Evolutionary conservation across 2,113 vertebrate genomes (phyloP).

Genomic region (Raphicerus campestris): DNA sequence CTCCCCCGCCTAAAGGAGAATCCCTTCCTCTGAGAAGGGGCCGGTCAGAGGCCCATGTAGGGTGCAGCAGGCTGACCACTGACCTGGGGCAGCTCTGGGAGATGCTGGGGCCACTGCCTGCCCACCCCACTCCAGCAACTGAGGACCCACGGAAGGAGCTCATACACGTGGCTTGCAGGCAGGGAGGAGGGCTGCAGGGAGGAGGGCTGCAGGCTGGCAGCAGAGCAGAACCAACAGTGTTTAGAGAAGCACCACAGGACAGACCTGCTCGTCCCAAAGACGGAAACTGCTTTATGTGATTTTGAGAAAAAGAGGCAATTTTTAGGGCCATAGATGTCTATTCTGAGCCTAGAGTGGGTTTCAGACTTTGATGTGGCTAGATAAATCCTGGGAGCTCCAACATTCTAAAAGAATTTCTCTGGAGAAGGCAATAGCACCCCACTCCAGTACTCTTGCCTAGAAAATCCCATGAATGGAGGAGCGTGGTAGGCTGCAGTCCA

Average conservation of each 20-base stretch:
- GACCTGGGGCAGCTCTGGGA: neutral
- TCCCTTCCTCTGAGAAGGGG: neutral
- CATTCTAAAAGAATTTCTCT: neutral
- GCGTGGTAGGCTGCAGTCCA: too few species aligned
- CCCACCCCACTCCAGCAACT: too few species aligned
- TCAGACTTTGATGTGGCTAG: neutral
- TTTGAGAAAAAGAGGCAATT: neutral
- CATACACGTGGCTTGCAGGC: neutral
- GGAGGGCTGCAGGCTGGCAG: neutral
- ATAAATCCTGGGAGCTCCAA: neutral
- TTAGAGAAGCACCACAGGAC: neutral
- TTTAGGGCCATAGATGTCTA: neutral
- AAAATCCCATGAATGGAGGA: too few species aligned
- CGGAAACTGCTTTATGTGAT: neutral
- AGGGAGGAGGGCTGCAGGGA: too few species aligned
- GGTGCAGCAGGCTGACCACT: neutral
- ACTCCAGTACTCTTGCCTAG: too few species aligned
- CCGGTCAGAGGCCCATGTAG: accelerated
- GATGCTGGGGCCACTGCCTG: neutral
- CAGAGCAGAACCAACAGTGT: neutral
- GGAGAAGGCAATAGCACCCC: too few species aligned
- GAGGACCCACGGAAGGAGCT: neutral
- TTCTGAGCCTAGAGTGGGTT: neutral
- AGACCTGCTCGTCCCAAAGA: neutral
- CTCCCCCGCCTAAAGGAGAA: neutral